Conservation (phyloP, 2,113 vertebrate genomes). For the Azemiops feae region DNA sequence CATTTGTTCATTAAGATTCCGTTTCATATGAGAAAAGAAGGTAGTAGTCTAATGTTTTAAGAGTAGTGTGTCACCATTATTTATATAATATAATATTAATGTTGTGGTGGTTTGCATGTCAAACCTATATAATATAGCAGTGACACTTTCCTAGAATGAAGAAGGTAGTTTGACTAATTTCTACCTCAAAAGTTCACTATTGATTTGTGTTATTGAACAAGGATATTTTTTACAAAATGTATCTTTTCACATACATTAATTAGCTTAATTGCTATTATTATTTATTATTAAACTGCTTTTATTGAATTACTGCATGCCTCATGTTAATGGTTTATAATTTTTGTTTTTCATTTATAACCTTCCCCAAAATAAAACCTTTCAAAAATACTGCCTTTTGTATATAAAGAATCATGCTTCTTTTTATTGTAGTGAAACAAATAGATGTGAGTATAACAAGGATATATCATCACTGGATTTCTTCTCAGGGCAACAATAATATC, state of each 20-base stretch:
- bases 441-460: neutral
- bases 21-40: constrained; percentile 48
- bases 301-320: neutral
- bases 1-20: constrained; percentile 49
- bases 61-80: constrained; percentile 6
- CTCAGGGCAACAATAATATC: neutral
- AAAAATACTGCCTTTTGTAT: neutral
- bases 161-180: neutral
- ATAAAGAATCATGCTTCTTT: neutral
- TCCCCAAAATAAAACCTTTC: neutral
- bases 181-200: neutral
- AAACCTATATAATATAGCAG: rapidly evolving
- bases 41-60: constrained; percentile 29
- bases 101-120: constrained; percentile 19
- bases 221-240: too few relatives aligned
- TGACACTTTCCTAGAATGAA: neutral
- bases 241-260: neutral
- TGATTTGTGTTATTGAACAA: neutral
- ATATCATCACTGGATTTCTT: neutral
- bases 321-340: neutral
- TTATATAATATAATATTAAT: constrained; percentile 20
- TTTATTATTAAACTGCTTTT: neutral
- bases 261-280: neutral
- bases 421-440: neutral
- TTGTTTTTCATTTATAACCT: neutral